Evolutionary conservation across 2,113 vertebrate species (phyloP), one percentile per base, ranked within the genome.

Genomic region (Ibidorhyncha struthersii): DNA sequence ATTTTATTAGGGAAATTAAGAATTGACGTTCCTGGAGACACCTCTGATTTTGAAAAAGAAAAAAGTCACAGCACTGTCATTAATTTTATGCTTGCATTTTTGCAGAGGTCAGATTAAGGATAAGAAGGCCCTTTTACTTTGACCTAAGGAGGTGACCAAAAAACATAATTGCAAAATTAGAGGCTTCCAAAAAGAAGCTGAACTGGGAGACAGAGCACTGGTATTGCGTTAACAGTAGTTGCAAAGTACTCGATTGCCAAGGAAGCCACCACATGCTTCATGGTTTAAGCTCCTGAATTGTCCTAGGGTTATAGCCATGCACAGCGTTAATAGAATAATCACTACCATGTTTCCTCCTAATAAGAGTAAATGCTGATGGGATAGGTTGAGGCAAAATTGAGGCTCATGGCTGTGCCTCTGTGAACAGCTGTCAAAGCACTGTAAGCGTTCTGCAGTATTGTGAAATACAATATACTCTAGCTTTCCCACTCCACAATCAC

Each of bases 401-500:
- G 36, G 67, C 40, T 84, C 8, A 1, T 63, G 65, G 43, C 43
- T 38, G 52, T 79, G 77, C 66, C 43, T 61, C 78, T 69, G 50
- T 72, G 29, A 76, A 49, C 27, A 91, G 90, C 96, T 94, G 95
- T 94, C 91, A 93, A 14, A 96, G 82, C 79, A 49, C 78, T 72
- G 70, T 6, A 69, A 82, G 70, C 82, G 15, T 67, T 74, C 36
- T 84, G 53, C 73, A 72, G 23, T 38, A 22, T 40, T 63, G 36
- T 89, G 95, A 56, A 89, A 71, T 63, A 63, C 52, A 82, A 41
- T 43, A 5, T 34, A 66, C 47, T 81, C 34, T 21, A 34, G 63
- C 67, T 84, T 95, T 81, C 55, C 72, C 22, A 8, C 47, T 78
- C 70, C 56, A 9, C 47, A 18, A 26, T 82, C 89, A 91, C 78